Percentiles rank a stretch among this genome's conserved stretches.
Evolutionary conservation across 1,140 invertebrate species (phyloP).

Genomic region (Gonatopus flavifemur): DNA sequence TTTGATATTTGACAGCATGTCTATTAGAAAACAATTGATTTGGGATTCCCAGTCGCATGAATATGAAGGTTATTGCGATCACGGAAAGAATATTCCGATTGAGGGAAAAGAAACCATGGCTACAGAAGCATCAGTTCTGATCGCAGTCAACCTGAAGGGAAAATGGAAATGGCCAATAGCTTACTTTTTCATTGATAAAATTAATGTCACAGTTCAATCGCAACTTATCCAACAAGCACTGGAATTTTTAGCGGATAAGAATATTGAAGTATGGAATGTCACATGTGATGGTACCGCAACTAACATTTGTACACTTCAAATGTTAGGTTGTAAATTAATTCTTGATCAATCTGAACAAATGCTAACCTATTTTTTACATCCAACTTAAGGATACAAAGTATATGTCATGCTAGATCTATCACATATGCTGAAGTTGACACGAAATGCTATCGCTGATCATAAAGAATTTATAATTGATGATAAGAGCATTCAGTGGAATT

Average conservation of each 20-base stretch:
- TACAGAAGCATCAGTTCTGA: slow-evolving; percentile 3
- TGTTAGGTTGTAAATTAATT: not conserved
- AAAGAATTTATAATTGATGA: not conserved
- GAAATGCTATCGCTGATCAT: slow-evolving; percentile 3
- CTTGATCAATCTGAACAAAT: not conserved
- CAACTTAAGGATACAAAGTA: not conserved
- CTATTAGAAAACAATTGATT: slow-evolving; percentile 3
- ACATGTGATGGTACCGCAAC: not conserved
- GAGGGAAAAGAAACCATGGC: not conserved
- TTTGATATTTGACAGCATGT: slow-evolving; percentile 5
- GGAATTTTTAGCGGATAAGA: not conserved
- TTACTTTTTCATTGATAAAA: slow-evolving; percentile 1
- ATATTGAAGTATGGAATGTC: not conserved
- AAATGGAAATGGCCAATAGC: slow-evolving; percentile 5
- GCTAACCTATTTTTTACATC: slow-evolving; percentile 5
- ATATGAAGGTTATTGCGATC: not conserved
- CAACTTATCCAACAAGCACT: not conserved
- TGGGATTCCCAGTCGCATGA: not conserved
- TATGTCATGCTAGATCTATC: slow-evolving; percentile 5
- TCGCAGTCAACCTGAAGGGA: not conserved
- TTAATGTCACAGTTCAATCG: not conserved
- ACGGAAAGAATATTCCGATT: not conserved
- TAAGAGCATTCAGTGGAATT: not conserved
- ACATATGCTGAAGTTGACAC: slow-evolving; percentile 6
- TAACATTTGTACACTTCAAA: not conserved